These are phyloP conservation scores for Melanitta fusca DNA, from an alignment of 2,797 vertebrate species.

Conservation along the genomic window DNA sequence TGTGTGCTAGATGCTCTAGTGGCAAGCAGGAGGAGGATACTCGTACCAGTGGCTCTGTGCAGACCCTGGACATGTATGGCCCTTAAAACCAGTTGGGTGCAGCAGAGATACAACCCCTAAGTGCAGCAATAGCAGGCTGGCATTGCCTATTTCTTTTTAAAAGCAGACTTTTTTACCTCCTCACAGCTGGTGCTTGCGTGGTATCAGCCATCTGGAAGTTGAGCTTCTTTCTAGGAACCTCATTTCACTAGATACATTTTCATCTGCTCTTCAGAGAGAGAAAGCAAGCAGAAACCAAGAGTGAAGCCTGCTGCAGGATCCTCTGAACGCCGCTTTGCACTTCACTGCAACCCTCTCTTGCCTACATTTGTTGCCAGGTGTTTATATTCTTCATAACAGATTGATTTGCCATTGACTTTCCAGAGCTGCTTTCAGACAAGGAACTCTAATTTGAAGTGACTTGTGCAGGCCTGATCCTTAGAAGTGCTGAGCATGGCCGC, in stretches of 20 bases:
- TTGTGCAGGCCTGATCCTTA: background rate
- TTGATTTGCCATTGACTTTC: background rate
- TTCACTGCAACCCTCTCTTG: background rate
- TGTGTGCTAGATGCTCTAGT: background rate
- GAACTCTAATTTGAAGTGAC: background rate
- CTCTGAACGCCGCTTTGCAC: background rate
- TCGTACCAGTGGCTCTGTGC: background rate
- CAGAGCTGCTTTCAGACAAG: background rate
- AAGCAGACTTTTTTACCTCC: constrained; percentile 15
- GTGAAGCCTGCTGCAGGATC: background rate
- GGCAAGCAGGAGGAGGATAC: background rate
- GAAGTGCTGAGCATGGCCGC: background rate
- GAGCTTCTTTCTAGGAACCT: constrained; percentile 49
- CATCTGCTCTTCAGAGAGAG: background rate
- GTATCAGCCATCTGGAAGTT: constrained; percentile 18
- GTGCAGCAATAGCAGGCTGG: background rate
- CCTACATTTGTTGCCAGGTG: background rate
- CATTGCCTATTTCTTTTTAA: background rate
- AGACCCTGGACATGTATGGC: background rate
- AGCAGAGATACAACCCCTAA: background rate
- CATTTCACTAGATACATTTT: background rate
- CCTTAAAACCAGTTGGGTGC: background rate
- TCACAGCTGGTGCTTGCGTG: constrained; percentile 40
- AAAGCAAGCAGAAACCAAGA: constrained; percentile 17
- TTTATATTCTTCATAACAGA: background rate